phyloP scores from a whole-genome alignment of 2,888 invertebrate genomes.

The Oligia latruncula region DNA sequence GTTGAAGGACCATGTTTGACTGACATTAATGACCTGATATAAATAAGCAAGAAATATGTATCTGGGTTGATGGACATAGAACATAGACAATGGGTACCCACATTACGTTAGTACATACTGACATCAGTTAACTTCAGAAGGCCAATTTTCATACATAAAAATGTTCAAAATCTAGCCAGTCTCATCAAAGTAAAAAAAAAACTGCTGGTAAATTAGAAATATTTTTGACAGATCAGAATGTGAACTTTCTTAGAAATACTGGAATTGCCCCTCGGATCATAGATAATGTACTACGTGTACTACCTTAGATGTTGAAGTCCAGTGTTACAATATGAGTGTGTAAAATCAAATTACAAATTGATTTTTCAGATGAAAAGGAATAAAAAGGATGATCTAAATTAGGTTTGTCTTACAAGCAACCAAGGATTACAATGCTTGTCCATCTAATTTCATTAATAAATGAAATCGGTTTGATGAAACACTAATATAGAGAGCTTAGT shows the following conservation, averaged over 20 bases:
- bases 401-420: constrained; percentile 66
- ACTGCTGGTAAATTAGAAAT: background rate
- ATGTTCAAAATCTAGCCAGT: background rate
- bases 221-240: background rate
- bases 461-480: constrained; percentile 18
- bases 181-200: too few species aligned
- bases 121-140: background rate
- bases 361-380: constrained; percentile 86
- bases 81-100: too few species aligned
- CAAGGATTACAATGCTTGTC: constrained; percentile 24
- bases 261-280: too few species aligned
- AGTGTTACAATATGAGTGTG: background rate
- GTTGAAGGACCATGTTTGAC: background rate
- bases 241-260: background rate
- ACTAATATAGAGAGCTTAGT: constrained; percentile 37
- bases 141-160: background rate
- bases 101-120: background rate
- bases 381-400: constrained; percentile 79
- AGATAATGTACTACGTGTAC: too few species aligned
- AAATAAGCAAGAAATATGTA: background rate
- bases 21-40: background rate
- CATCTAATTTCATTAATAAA: constrained; percentile 13
- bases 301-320: background rate
- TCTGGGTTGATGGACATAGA: too few species aligned
- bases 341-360: constrained; percentile 49